phyloP scores from a whole-genome alignment of 2,113 vertebrate species.

The Odocoileus hemionus region DNA sequence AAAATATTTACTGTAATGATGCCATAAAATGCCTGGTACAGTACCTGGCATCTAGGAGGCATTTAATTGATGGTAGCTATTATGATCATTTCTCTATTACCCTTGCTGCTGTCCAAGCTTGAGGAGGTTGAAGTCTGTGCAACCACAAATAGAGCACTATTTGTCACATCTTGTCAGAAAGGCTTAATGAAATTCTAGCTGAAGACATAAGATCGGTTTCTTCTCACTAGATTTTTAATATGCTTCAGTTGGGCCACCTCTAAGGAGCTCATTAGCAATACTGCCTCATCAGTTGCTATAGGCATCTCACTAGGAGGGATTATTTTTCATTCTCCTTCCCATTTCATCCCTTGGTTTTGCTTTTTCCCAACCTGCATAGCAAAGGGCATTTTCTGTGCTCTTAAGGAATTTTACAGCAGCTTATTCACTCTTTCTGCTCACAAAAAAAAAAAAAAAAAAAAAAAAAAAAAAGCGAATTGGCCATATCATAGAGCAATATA shows the following conservation, averaged over 20 bases:
- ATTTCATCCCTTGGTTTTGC: background rate
- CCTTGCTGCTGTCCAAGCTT: background rate
- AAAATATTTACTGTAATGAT: background rate
- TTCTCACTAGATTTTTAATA: constrained; percentile 30
- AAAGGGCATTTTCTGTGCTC: background rate
- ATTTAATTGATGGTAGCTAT: constrained; percentile 6
- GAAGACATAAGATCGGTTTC: background rate
- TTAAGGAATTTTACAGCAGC: constrained; percentile 26
- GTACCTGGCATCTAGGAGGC: background rate
- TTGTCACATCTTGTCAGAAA: constrained; percentile 36
- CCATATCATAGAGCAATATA: constrained; percentile 9
- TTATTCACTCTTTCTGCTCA: background rate
- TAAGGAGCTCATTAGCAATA: constrained; percentile 48
- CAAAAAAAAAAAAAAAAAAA: background rate
- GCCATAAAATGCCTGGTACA: background rate
- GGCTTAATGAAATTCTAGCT: background rate
- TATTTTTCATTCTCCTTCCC: constrained; percentile 35
- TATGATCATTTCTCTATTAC: background rate
- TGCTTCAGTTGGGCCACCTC: background rate
- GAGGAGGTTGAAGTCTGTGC: background rate
- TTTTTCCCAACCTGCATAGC: background rate
- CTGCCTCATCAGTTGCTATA: constrained; percentile 32
- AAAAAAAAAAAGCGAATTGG: background rate
- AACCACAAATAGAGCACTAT: background rate
- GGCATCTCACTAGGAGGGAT: background rate